phyloP scores from a whole-genome alignment of 2,113 vertebrate genomes.

The Axis porcinus region DNA sequence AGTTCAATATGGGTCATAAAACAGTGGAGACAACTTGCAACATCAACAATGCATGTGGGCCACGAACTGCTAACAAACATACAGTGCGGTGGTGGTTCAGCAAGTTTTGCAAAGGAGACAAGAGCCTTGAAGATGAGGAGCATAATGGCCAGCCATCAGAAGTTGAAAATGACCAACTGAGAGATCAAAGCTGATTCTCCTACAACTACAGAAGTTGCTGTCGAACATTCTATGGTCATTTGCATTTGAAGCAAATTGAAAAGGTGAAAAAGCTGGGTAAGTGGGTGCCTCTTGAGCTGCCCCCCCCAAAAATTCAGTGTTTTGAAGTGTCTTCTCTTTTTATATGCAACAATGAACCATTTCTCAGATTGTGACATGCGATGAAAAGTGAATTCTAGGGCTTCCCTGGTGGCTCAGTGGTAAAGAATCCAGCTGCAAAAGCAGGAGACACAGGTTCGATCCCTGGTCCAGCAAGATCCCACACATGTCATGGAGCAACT shows the following conservation, averaged over 20 bases:
- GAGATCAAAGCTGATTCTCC: not conserved
- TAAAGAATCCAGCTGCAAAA: not conserved
- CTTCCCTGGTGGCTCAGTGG: not conserved
- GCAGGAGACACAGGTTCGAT: not conserved
- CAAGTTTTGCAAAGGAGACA: not conserved
- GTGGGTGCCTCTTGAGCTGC: not conserved
- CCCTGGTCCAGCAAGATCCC: not conserved
- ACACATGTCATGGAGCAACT: not conserved
- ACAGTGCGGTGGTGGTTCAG: not conserved
- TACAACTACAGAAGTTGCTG: not conserved
- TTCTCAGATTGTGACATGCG: not conserved
- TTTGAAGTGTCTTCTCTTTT: not conserved
- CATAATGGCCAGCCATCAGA: not conserved
- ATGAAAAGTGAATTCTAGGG: not conserved
- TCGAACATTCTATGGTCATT: not conserved
- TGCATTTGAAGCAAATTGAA: not conserved
- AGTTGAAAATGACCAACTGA: not conserved
- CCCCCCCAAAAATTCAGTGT: not conserved
- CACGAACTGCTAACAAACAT: not conserved
- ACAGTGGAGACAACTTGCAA: not conserved
- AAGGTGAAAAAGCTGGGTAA: not conserved
- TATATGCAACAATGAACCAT: not conserved
- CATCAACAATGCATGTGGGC: not conserved
- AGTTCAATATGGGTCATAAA: not conserved
- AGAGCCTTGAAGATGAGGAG: not conserved